Evolutionary conservation across 2,888 invertebrate genomes (phyloP).

Genomic region (Augiades crinisus): DNA sequence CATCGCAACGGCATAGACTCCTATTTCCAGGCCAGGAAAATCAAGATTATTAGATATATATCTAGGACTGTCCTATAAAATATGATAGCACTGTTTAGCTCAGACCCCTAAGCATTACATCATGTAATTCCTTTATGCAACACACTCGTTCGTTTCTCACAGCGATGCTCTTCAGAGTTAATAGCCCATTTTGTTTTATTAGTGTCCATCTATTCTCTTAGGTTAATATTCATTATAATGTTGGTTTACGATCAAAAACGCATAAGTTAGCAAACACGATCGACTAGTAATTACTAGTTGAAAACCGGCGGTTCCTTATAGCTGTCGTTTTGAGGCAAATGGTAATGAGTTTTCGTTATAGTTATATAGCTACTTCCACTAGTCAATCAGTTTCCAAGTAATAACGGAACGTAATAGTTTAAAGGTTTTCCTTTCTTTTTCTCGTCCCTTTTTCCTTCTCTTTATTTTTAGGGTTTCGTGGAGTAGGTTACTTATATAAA

Average conservation of each 20-base stretch:
- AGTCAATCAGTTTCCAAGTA: neutral
- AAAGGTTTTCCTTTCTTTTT: no score
- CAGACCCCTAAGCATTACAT: neutral
- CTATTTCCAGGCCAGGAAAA: no score
- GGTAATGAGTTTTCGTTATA: neutral
- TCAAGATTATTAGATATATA: no score
- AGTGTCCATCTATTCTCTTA: neutral
- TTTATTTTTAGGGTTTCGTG: no score
- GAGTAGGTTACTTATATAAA: no score
- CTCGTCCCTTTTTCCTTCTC: no score
- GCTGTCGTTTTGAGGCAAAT: neutral
- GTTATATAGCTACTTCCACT: neutral
- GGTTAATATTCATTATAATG: neutral
- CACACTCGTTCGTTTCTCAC: neutral
- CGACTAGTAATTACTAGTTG: neutral
- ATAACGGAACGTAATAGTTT: no score
- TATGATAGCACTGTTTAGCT: neutral
- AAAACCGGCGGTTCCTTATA: neutral
- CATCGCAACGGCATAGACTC: no score
- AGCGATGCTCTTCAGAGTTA: neutral
- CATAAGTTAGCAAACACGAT: neutral
- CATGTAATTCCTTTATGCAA: neutral
- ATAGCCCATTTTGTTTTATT: conserved; percentile 2
- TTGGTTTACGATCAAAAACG: neutral
- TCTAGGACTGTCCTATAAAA: no score